Evolutionary conservation across 2,888 invertebrate genomes (phyloP), one percentile per base, ranked within the genome.

Genomic region (Chymomyza caudatula): DNA sequence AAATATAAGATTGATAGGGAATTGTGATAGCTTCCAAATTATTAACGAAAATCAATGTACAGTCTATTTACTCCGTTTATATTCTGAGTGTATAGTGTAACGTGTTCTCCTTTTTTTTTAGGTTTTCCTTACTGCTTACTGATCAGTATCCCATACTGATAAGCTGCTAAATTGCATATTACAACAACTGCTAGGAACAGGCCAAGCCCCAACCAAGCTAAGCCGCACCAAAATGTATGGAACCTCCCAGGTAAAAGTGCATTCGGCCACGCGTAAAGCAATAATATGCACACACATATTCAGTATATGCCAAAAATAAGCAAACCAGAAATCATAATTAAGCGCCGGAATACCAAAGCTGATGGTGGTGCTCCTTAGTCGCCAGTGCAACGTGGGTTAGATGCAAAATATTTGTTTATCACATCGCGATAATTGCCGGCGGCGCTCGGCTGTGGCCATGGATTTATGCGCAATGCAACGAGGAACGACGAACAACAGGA

Each of bases 371-470:
- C 77, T 65, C 64, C 73, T 72, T 69, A 67, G 55, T 65, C 57
- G 29, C 51, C 60, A 51, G 25, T 61, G 60, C 67, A 54, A 64
- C 69, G 75, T 71, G 71, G 77, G 77, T 77, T 81, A 83, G 86
- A 83, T 83, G 86, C 86, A 83, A 85, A 60, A 83, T 85, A 82
- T 83, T 83, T 83, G 83, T 83, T 85, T 83, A 85, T 83, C 86
- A 85, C 74, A 85, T 83, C 78, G 78, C 81, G 84, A 84, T 83
- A 80, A 80, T 84, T 76, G 83, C 86, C 84, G 72, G 71, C 76
- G 82, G 86, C 86, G 70, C 65, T 75, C 56, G 29, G 68, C 60
- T 62, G 73, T 22, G 67, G 74, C 67, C 74, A 61, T 72, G 74
- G 71, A 75, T 74, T 75, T 74, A 74, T 73, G 71, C 69, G 43